These are phyloP conservation scores for Acropternis orthonyx DNA, from an alignment of 2,797 vertebrate species.

Conservation along the genomic window DNA sequence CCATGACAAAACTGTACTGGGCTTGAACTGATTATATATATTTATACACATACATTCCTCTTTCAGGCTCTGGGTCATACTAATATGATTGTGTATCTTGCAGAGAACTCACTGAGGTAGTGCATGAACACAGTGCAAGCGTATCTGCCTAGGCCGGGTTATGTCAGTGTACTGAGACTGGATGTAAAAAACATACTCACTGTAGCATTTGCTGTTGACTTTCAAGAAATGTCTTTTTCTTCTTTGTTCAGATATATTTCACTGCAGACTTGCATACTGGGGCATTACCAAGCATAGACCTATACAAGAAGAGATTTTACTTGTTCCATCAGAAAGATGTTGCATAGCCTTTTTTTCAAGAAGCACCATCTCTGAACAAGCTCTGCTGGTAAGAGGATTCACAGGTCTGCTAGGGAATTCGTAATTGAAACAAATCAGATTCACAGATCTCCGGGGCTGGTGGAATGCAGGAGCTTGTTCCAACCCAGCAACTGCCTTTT, in stretches of 20 bases:
- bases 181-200: not conserved
- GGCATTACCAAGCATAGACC: not conserved
- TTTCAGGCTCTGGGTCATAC: not conserved
- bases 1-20: not conserved
- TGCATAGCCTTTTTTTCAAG: not conserved
- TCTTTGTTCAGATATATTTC: not conserved
- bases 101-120: not conserved
- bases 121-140: not conserved
- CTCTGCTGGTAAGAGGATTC: not conserved
- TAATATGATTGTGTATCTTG: accelerated
- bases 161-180: accelerated
- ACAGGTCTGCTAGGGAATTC: not conserved
- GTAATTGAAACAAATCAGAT: not conserved
- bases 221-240: not conserved
- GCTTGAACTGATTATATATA: not conserved
- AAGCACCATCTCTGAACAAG: not conserved
- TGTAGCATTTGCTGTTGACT: not conserved
- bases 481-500: not conserved
- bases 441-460: accelerated
- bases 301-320: not conserved
- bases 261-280: not conserved
- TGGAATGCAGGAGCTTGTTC: not conserved
- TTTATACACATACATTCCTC: not conserved
- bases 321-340: not conserved
- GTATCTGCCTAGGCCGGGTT: not conserved